These are phyloP conservation scores for Epinephelus cyanopodus DNA, from an alignment of 2,113 vertebrate genomes.

Conservation along the genomic window DNA sequence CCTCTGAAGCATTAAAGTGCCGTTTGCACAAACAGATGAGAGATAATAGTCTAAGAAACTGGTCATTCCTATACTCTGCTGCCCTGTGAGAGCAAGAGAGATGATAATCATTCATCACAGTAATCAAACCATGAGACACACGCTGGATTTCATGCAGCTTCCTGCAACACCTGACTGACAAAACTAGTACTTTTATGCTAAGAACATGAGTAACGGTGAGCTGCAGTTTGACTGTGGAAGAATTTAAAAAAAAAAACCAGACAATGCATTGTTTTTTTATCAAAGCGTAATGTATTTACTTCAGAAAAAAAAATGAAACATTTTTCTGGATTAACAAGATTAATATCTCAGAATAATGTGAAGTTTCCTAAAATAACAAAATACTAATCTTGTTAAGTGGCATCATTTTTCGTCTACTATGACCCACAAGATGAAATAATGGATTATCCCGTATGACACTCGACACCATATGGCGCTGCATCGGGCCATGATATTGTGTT, in stretches of 20 bases:
- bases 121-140: conserved; percentile 69
- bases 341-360: too few relatives aligned
- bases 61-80: conserved; percentile 66
- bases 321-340: too few relatives aligned
- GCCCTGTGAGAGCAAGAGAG: conserved; percentile 64
- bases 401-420: too few relatives aligned
- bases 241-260: conserved; percentile 1
- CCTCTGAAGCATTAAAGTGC: conserved; percentile 79
- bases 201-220: not conserved
- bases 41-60: conserved; percentile 78
- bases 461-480: too few relatives aligned
- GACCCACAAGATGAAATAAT: too few relatives aligned
- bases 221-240: not conserved
- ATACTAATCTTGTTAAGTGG: too few relatives aligned
- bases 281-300: too few relatives aligned
- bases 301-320: too few relatives aligned
- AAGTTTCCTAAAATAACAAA: too few relatives aligned
- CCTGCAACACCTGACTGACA: conserved; percentile 28
- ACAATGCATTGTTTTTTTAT: not conserved
- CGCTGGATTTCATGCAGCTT: conserved; percentile 20
- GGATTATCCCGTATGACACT: too few relatives aligned
- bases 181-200: conserved; percentile 17
- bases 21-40: conserved; percentile 76
- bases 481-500: too few relatives aligned
- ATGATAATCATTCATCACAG: conserved; percentile 76